Conservation (phyloP, 1,140 invertebrate species). For the Drosophila micromelanica region DNA sequence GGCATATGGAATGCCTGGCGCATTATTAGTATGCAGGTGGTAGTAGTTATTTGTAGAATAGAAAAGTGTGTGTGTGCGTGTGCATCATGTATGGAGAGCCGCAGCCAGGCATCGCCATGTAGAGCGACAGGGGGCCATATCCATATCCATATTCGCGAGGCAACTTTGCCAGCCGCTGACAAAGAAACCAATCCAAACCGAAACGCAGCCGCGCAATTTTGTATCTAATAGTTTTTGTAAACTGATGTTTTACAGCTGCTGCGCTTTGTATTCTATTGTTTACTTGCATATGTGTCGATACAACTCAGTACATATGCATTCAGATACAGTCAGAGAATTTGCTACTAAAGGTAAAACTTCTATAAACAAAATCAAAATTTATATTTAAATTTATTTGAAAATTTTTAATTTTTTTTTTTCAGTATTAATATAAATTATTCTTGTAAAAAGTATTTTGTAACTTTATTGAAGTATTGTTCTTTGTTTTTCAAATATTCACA, state of each 20-base stretch:
- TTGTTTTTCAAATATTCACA: too few species aligned
- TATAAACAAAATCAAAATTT: too few species aligned
- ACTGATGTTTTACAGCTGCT: constrained; percentile 68
- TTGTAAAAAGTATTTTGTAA: too few species aligned
- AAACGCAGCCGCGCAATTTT: constrained; percentile 60
- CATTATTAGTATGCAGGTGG: constrained; percentile 75
- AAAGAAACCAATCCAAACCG: constrained; percentile 41
- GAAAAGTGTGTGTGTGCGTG: constrained; percentile 13
- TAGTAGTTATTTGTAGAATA: constrained; percentile 66
- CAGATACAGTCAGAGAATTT: too few species aligned
- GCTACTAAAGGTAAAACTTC: too few species aligned
- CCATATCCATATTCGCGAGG: constrained; percentile 57
- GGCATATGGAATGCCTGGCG: constrained; percentile 27
- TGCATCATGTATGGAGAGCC: constrained; percentile 33
- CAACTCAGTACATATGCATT: background rate
- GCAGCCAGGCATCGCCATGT: constrained; percentile 43
- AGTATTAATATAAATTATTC: too few species aligned
- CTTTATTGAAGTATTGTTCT: too few species aligned
- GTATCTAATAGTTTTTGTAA: constrained; percentile 68
- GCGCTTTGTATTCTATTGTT: constrained; percentile 55
- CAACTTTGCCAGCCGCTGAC: constrained; percentile 33
- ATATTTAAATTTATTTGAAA: too few species aligned
- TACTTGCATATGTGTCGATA: constrained; percentile 28
- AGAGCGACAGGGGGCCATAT: constrained; percentile 50
- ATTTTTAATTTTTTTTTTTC: too few species aligned